Base-by-base conservation (phyloP, 2,113 vertebrate genomes). In the Nothocercus nigrocapillus region DNA sequence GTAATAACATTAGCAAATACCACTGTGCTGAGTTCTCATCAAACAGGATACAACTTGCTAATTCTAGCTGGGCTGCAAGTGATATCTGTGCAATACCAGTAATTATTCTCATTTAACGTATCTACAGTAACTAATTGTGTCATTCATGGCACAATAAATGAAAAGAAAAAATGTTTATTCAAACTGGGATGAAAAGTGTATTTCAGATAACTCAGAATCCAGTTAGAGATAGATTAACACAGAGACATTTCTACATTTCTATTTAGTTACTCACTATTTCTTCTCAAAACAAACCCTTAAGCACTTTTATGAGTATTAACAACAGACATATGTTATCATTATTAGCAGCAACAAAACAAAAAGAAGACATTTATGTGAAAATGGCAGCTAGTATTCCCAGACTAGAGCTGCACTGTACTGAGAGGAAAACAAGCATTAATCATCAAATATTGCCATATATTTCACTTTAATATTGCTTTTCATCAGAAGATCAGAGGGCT, bases 1-100 rank as follows among this genome's bases (percentile, higher is more conserved):
- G 40, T 82, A 95, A 62, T 79, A 82, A 74, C n/a, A 87, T 84
- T 76, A 90, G 13, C 74, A 95, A 93, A 94, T 73, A 79, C 27
- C 66, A 66, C 58, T 70, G 40, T 74, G 49, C 44, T 83, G 53
- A 81, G 44, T 80, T 82, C 47, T 81, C 58, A 77, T 63, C 74
- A 89, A 85, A 92, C 66, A 82, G 58, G 76, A 82, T 51, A 59
- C 40, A 72, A 61, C 27, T 62, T 34, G 40, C 1, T 94, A 73
- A 68, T 47, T 6, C 20, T 78, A 90, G 45, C 64, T 88, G 68
- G 59, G 53, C 47, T 90, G 36, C 59, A 90, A 70, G 42, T 32
- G 70, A 42, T 79, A 87, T 49, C 58, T 82, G 13, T 73, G 73
- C 36, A 79, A 61, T 47, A 70, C 42, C 59, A 74, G 24, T 61